Conservation (phyloP, 2,113 vertebrate species). For the Phylloscopus trochiloides region DNA sequence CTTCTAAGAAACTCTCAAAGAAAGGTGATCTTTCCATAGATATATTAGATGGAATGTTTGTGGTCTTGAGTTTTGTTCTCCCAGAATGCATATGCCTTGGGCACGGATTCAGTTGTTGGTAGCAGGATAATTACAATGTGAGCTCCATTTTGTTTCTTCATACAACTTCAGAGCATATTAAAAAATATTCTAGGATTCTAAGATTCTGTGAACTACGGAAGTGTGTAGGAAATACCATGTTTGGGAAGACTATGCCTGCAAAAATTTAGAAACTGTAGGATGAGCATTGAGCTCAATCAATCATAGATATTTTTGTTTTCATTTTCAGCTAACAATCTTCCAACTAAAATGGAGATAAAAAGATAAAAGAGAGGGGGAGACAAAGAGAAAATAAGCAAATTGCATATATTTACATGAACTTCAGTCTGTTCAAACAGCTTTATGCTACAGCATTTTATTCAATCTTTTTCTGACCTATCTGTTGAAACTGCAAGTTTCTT, state of each 20-base stretch:
- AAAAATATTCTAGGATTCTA: neutral
- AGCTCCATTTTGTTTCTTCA: neutral
- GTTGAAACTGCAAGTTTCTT: neutral
- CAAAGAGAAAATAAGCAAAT: neutral
- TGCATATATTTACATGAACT: neutral
- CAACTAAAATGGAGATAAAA: neutral
- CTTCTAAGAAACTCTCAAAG: neutral
- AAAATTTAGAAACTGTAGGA: neutral
- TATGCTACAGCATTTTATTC: neutral
- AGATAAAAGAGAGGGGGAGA: neutral
- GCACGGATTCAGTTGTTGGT: neutral
- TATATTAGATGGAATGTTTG: neutral
- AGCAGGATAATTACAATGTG: neutral
- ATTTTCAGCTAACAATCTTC: neutral
- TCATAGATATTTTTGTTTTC: neutral
- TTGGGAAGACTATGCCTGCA: neutral
- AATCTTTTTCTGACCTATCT: neutral
- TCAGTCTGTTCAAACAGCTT: neutral
- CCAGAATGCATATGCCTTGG: neutral
- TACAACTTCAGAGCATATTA: neutral
- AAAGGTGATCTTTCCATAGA: neutral
- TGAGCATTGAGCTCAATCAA: neutral
- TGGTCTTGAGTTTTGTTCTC: neutral
- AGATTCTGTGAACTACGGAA: neutral
- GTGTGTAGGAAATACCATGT: neutral